Base-by-base conservation (phyloP, 1,140 invertebrate species). In the Arctopsyche grandis region DNA sequence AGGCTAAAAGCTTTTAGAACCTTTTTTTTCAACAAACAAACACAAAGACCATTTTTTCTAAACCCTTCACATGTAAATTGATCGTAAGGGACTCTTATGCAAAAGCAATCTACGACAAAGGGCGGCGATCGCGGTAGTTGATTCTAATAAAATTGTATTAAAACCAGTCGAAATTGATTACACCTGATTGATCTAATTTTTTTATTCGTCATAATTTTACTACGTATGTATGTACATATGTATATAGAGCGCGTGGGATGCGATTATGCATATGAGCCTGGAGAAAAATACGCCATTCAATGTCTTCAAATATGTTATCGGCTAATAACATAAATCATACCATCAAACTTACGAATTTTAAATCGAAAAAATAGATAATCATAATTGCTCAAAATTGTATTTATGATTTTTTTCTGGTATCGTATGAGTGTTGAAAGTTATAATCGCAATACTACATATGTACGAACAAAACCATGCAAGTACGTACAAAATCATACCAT, bases 1-100 rank as follows among this genome's bases (percentile, higher is more conserved):
- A 70, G 21, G 48, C 52, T 76, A 52, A 76, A 76, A 76, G 74
- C 74, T 76, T 76, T 76, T 76, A 76, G 74, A 76, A 63, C 56
- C 74, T 76, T 76, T 76, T 76, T 76, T 76, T 44, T 16, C 46
- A 74, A 48, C 71, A 71, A 71, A 71, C 69, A 71, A 10, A n/a
- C 43, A 71, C 38, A 71, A 66, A 26, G 63, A n/a, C 63, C 48
- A 16, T 66, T 66, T 60, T 66, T 66, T 66, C 19, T n/a, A 24
- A 66, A 29, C 24, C 24, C 63, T 66, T 66, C 63, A 66, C 63
- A 66, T 66, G 63, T 66, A 66, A 66, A 66, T 66, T 66, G 63
- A 66, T 66, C 63, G 63, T 66, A 66, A 66, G 63, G 63, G 63
- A 19, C 21, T 22, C 63, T 38, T 38, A 7, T 38, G 21, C 9